These are phyloP conservation scores for Mesorhabditis spiculigera DNA, from an alignment of 2,888 invertebrate species.

Conservation along the genomic window DNA sequence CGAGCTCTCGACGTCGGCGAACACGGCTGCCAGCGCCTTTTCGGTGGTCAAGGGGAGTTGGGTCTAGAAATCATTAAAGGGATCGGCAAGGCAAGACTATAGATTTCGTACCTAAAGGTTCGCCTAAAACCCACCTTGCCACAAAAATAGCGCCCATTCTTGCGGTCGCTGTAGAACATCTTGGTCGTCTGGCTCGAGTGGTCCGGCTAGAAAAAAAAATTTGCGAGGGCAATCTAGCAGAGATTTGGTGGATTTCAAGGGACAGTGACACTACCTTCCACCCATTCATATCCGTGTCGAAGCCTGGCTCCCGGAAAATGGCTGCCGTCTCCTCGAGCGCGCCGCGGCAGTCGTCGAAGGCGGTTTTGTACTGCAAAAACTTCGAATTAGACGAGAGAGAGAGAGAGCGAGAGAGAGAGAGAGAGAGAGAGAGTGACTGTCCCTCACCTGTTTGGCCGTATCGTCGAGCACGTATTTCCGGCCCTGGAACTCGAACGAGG, in stretches of 20 bases:
- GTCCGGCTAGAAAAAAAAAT: not conserved
- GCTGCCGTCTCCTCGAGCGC: not conserved
- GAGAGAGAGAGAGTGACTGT: no score
- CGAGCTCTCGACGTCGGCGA: not conserved
- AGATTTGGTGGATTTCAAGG: no score
- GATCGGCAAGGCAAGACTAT: no score
- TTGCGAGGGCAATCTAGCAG: no score
- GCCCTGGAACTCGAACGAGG: no score
- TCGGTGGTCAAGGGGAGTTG: not conserved
- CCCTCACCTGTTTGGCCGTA: no score
- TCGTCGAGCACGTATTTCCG: no score
- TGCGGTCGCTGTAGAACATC: constrained; percentile 1
- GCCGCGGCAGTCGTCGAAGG: not conserved
- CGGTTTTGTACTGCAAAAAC: not conserved
- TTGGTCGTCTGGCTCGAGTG: not conserved
- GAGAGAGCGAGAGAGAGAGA: no score
- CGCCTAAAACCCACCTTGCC: not conserved
- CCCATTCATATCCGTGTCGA: not conserved
- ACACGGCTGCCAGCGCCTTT: not conserved
- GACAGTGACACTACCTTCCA: not conserved
- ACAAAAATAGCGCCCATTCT: not conserved
- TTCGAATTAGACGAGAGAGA: not conserved
- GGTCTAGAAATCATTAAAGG: not conserved
- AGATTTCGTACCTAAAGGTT: no score
- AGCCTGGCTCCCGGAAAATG: not conserved